These are phyloP conservation scores for Macrobrachium nipponense DNA, from an alignment of 1,140 invertebrate species.

Conservation along the genomic window DNA sequence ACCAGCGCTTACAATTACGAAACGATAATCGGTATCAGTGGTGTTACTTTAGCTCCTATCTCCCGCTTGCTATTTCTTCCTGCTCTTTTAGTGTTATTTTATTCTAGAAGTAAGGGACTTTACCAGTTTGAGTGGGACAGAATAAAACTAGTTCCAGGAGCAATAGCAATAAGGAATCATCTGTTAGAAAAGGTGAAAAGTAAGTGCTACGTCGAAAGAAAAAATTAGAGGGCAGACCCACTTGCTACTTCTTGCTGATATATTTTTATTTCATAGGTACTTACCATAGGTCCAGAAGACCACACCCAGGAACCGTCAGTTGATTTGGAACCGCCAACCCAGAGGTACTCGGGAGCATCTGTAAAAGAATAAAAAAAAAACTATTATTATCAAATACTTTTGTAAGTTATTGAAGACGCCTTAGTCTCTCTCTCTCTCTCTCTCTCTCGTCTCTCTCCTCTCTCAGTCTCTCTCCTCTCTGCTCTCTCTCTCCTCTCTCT, in stretches of 20 bases:
- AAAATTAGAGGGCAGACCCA: no score
- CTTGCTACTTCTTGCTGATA: neutral
- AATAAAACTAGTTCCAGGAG: no score
- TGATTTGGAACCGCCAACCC: slow-evolving; percentile 53
- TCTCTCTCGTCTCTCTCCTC: slow-evolving; percentile 10
- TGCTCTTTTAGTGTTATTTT: no score
- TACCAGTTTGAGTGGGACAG: no score
- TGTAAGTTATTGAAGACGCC: neutral
- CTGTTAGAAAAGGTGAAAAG: no score
- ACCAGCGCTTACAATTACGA: no score
- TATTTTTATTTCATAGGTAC: neutral
- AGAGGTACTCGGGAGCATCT: slow-evolving; percentile 62
- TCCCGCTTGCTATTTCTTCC: no score
- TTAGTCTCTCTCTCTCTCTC: neutral
- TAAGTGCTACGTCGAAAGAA: no score
- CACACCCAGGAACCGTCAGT: slow-evolving; percentile 58
- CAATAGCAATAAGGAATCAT: no score
- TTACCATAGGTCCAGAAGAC: slow-evolving; percentile 54
- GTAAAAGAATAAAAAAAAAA: slow-evolving; percentile 5
- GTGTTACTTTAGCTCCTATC: no score
- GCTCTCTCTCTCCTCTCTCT: slow-evolving; percentile 5
- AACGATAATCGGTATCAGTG: no score
- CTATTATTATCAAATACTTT: neutral
- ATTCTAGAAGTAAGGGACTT: no score
- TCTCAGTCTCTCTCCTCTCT: neutral